Evolutionary conservation across 2,797 vertebrate species (phyloP).

Genomic region (Cynodonichthys magdalenae): DNA sequence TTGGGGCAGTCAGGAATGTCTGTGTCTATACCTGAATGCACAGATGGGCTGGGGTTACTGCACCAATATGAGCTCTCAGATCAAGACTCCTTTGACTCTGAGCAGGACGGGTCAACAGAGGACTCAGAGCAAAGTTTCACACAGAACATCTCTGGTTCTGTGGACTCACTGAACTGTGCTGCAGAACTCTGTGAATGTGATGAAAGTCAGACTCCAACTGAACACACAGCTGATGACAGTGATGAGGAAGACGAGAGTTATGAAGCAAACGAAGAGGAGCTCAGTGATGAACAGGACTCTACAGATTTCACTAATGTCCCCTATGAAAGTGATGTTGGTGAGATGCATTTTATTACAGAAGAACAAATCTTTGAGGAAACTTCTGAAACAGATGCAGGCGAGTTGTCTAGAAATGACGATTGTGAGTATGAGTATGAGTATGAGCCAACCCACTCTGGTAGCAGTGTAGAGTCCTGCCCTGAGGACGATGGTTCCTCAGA

Average conservation of each 20-base stretch:
- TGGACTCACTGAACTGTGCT: constrained; percentile 37
- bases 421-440: constrained; percentile 34
- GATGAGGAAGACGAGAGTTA: constrained; percentile 27
- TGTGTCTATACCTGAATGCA: constrained; percentile 32
- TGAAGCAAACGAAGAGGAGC: constrained; percentile 13
- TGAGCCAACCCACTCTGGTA: constrained; percentile 28
- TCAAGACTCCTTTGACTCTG: constrained; percentile 38
- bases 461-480: constrained; percentile 22
- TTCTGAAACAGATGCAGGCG: constrained; percentile 3
- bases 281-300: constrained; percentile 31
- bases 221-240: constrained; percentile 24
- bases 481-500: constrained; percentile 72
- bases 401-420: constrained; percentile 7
- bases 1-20: constrained; percentile 45
- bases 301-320: constrained; percentile 32
- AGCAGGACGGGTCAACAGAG: constrained; percentile 60
- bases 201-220: constrained; percentile 19
- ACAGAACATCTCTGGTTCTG: constrained; percentile 26
- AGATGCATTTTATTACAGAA: constrained; percentile 1
- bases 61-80: constrained; percentile 43
- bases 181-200: constrained; percentile 46
- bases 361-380: constrained; percentile 25
- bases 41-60: constrained; percentile 23
- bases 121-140: constrained; percentile 54
- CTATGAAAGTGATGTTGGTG: constrained; percentile 23